Base-by-base conservation (phyloP, 2,888 invertebrate species). In the Geophilus truncorum region DNA sequence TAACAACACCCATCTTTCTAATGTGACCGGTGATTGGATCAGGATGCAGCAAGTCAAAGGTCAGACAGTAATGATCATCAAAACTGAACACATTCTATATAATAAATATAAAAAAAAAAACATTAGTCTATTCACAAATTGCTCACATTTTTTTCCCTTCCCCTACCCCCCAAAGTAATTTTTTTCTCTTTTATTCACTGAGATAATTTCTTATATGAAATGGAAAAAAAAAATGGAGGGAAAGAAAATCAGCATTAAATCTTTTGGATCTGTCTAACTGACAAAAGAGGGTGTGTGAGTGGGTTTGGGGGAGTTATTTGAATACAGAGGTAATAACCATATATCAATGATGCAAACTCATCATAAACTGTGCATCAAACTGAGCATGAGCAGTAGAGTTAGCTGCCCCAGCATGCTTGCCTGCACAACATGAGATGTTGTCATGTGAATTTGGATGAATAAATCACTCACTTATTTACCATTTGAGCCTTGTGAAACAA, bases 1-100 rank as follows among this genome's bases (percentile, higher is more conserved):
- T 70, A n/a, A 70, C 70, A 40, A 32, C 80, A 15, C 57, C 57
- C 10, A 30, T 77, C 23, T 34, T 25, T 15, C 30, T 62, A 21
- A 81, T 78, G 28, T 80, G 70, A 10, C 28, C 25, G 21, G 62
- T 78, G 21, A 81, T 57, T 18, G 81, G 81, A 79, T 76, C 32
- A 51, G 78, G 81, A 57, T 81, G 32, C 28, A 70, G 81, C n/a
- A 36, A 32, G n/a, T 82, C 79, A 32, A 82, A 82, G n/a, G 80
- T 77, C 25, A 82, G 30, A 36, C 81, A 82, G 62, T 82, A 82
- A 79, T 82, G 81, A 25, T 82, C 78, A 51, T 79, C 81, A 80
- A 82, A 79, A 23, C 77, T 77, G 75, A 82, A 82, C 32, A 81
- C 34, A 45, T 82, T 82, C 81, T 82, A 34, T 34, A 28, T 30